A percentile compares a stretch with the other conserved stretches of the same genome.
Conservation (phyloP, 2,888 invertebrate genomes). For the Malachius bipustulatus region DNA sequence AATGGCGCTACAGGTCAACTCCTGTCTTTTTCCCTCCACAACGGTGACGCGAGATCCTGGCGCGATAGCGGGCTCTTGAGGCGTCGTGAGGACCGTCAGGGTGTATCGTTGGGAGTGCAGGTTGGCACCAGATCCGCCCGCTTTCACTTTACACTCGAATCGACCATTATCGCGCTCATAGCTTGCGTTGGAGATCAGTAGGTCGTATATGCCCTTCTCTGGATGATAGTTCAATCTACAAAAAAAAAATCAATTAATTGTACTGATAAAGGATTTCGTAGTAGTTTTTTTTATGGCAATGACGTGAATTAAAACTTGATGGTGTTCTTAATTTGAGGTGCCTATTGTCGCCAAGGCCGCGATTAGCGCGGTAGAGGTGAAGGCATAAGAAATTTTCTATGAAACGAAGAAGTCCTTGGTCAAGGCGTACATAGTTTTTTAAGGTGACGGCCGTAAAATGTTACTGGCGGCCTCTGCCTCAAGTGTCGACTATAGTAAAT, state of each 20-base stretch:
- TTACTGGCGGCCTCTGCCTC: no score
- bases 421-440: no score
- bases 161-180: constrained; percentile 85
- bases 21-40: constrained; percentile 67
- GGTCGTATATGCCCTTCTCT: constrained; percentile 73
- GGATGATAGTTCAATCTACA: constrained; percentile 67
- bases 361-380: no score
- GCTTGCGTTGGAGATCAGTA: constrained; percentile 77
- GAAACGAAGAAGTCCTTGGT: no score
- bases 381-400: no score
- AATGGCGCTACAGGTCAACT: constrained; percentile 67
- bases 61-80: constrained; percentile 65
- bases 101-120: constrained; percentile 74
- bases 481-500: no score
- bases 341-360: no score
- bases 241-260: constrained; percentile 22
- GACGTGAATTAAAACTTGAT: no score
- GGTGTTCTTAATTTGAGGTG: no score
- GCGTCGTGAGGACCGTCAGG: constrained; percentile 75
- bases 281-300: no score
- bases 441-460: no score
- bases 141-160: constrained; percentile 83
- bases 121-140: constrained; percentile 68
- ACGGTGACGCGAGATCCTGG: constrained; percentile 67
- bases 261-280: no score